Percentiles rank a stretch among this genome's conserved stretches.
Evolutionary conservation across 2,113 vertebrate genomes (phyloP).

Genomic region (Pitta sordida): DNA sequence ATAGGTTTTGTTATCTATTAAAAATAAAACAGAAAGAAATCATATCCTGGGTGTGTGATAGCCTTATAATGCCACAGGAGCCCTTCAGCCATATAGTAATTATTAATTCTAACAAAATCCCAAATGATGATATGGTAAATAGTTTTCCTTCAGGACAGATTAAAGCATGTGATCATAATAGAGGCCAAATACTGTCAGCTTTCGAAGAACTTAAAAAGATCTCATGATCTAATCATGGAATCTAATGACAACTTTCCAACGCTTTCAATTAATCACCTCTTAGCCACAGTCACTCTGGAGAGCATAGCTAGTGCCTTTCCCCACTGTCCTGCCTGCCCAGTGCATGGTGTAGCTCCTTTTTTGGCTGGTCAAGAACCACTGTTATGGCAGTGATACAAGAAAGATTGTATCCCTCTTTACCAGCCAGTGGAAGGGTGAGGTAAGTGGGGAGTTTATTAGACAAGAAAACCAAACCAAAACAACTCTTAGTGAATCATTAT

Average conservation of each 20-base stretch:
- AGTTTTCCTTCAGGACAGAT: not conserved
- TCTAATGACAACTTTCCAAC: not conserved
- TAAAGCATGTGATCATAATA: not conserved
- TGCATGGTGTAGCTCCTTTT: not conserved
- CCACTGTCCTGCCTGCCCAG: not conserved
- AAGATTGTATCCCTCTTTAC: not conserved
- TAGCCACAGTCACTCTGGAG: not conserved
- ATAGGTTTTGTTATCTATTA: not conserved
- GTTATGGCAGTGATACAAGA: not conserved
- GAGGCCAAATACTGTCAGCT: not conserved
- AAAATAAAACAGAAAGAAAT: not conserved
- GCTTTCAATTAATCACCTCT: not conserved
- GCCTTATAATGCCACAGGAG: not conserved
- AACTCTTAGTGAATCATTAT: not conserved
- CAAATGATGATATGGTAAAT: not conserved
- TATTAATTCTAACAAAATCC: not conserved
- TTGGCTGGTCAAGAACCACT: not conserved
- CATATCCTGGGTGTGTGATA: not conserved
- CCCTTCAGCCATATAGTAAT: not conserved
- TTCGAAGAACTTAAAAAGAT: not conserved
- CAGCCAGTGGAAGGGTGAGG: not conserved
- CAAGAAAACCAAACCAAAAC: constrained; percentile 26
- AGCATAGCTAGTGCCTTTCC: not conserved
- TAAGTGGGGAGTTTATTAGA: constrained; percentile 3
- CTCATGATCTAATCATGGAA: not conserved